These are phyloP conservation scores for Babyrousa celebensis DNA, from an alignment of 2,797 vertebrate genomes.

Conservation along the genomic window DNA sequence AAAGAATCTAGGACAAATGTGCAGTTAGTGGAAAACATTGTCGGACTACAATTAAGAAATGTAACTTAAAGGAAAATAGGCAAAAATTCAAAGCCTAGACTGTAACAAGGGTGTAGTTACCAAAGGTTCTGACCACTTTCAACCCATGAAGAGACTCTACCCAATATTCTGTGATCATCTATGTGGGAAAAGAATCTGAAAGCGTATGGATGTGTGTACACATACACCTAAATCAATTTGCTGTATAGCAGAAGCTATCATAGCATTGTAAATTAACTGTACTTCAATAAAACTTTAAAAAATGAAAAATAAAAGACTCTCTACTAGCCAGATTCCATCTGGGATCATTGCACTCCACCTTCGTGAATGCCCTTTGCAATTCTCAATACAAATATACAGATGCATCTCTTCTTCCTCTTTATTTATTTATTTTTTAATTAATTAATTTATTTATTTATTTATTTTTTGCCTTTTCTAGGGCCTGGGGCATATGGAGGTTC, in stretches of 20 bases:
- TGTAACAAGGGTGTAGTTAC: background rate
- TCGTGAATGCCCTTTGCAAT: background rate
- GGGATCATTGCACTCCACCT: background rate
- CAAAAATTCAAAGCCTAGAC: background rate
- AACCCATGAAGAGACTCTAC: background rate
- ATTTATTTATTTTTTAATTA: too few species aligned
- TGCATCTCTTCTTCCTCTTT: background rate
- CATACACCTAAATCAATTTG: too few species aligned
- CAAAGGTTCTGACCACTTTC: background rate
- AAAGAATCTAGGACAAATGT: background rate
- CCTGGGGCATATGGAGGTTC: too few species aligned
- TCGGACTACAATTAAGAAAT: constrained; percentile 1
- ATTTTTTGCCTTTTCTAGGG: too few species aligned
- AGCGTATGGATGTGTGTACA: too few species aligned
- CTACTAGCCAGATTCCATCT: background rate
- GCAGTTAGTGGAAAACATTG: background rate
- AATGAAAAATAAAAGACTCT: background rate
- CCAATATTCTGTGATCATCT: too few species aligned
- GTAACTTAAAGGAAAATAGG: background rate
- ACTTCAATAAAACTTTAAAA: too few species aligned
- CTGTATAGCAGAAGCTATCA: too few species aligned
- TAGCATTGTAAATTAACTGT: too few species aligned
- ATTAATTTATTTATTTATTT: too few species aligned
- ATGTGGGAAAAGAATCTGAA: too few species aligned
- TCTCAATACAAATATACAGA: background rate